phyloP scores from a whole-genome alignment of 2,113 vertebrate genomes.

The Laticauda laticaudata region DNA sequence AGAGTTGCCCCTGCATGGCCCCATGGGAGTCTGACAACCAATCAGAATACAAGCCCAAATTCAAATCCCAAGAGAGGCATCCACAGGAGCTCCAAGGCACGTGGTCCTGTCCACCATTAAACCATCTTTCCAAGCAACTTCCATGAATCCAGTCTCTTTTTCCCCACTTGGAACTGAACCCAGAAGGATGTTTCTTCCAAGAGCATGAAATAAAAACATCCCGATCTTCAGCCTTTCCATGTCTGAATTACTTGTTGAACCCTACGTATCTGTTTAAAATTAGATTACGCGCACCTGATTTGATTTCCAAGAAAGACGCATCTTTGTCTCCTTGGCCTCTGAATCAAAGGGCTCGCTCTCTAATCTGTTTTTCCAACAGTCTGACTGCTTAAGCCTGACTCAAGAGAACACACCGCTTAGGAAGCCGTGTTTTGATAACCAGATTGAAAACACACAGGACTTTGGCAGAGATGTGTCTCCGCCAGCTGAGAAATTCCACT shows the following conservation, averaged over 20 bases:
- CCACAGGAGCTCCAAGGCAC: no score
- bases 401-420: background rate
- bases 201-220: background rate
- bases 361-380: background rate
- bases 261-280: background rate
- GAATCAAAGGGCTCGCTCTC: background rate
- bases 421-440: background rate
- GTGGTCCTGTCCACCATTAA: no score
- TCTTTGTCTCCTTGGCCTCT: background rate
- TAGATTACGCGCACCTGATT: background rate
- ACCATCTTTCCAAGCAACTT: no score
- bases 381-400: background rate
- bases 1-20: no score
- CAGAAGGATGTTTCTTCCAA: no score
- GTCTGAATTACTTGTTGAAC: background rate
- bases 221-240: background rate
- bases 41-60: no score
- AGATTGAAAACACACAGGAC: background rate
- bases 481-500: slow-evolving; percentile 40
- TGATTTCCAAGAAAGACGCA: background rate
- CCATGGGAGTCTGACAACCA: no score
- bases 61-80: no score
- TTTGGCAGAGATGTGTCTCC: background rate
- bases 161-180: no score
- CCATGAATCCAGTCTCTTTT: no score